Base-by-base conservation (phyloP, 2,888 invertebrate genomes). In the Acrobasis repandana region DNA sequence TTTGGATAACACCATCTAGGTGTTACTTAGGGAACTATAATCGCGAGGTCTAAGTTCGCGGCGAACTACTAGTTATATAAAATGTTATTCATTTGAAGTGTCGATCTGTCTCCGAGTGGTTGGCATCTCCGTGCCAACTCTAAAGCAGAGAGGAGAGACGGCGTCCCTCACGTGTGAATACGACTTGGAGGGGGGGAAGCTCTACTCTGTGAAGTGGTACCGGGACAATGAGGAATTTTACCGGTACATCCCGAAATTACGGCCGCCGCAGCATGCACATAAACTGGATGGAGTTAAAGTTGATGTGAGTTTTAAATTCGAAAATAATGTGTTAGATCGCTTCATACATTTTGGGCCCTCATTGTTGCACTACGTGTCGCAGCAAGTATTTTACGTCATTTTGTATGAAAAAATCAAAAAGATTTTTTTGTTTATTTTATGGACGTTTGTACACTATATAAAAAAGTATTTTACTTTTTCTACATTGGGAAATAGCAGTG, bases 121-220 rank as follows among this genome's bases (percentile, higher is more conserved):
- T 18, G 86, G 86, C n/a, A 92, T 90, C 70, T 89, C 94, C 48
- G 93, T 94, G 51, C 94, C 94, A 5, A 82, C 86, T 16, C 83
- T 93, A 62, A 94, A 94, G 62, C 93, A 93, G 66, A 87, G 93
- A 9, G 94, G 94, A 1, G 94, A 94, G 62, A 90, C 93, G 1
- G 93, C 93, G 36, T 88, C 90, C 0, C 77, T 94, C 43, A 90
- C 85, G 11, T 95, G 95, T 73, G 92, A 93, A 67, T 95, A 94
- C 73, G 93, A 94, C 68, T 79, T 95, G 67, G 94, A 94, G 63
- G 94, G 94, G 0, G 94, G 94, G 14, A 92, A 93, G 49, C 83
- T 95, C 54, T 95, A 95, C 79, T 94, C 94, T 15, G 94, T 95
- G 57, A 95, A 95, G 78, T 95, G 94, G 94, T 95, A 95, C 82